A percentile compares a stretch with the other conserved stretches of the same genome.
phyloP scores from a whole-genome alignment of 2,113 vertebrate genomes.

The Chaetops frenatus region DNA sequence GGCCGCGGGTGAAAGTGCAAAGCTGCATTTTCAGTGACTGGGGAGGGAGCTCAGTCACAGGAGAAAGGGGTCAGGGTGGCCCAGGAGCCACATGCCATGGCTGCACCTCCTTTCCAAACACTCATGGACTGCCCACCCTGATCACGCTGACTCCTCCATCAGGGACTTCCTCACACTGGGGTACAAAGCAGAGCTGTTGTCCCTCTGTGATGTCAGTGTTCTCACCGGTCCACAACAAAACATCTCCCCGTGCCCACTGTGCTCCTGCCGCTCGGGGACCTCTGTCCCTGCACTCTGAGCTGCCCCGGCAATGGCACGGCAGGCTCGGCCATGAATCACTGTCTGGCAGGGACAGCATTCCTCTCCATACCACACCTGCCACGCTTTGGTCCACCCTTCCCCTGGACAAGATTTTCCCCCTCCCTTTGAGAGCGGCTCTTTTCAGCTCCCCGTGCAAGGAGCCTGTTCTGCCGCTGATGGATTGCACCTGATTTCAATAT shows the following conservation, averaged over 20 bases:
- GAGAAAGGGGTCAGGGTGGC: background rate
- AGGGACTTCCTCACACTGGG: background rate
- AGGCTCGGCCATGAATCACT: background rate
- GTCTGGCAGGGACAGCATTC: background rate
- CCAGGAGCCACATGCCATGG: rapidly evolving
- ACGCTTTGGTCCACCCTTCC: constrained; percentile 68
- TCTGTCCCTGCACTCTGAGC: rapidly evolving
- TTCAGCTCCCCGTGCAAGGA: constrained; percentile 71
- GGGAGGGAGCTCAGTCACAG: background rate
- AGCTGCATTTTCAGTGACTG: background rate
- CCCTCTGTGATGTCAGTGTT: rapidly evolving
- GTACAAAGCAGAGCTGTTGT: background rate
- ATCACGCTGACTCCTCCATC: background rate
- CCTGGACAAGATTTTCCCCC: constrained; percentile 67
- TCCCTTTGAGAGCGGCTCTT: constrained; percentile 62
- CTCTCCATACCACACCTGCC: constrained; percentile 80
- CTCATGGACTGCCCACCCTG: rapidly evolving
- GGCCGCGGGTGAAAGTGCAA: background rate
- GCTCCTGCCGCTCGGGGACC: background rate
- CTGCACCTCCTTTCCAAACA: background rate
- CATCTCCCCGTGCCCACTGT: background rate
- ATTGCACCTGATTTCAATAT: constrained; percentile 82
- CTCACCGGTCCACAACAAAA: rapidly evolving
- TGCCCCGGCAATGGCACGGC: background rate
- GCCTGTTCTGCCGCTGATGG: constrained; percentile 70